Evolutionary conservation across 2,797 vertebrate species (phyloP).

Genomic region (Cirrhinus mrigala): DNA sequence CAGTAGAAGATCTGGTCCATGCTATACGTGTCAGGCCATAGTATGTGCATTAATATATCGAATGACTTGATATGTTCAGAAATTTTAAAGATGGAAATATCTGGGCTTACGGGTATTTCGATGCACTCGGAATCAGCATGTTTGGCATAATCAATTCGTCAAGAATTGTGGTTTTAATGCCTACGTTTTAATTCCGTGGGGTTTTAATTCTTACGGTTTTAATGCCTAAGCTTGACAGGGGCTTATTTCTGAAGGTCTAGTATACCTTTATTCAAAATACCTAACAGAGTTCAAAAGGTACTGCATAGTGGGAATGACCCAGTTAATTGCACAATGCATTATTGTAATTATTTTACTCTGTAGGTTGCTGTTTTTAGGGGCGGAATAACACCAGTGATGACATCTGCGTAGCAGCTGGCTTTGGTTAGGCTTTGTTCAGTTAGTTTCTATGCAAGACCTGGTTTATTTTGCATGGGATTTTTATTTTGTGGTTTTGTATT

Average conservation of each 20-base stretch:
- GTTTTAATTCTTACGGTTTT: no score
- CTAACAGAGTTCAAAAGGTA: not conserved
- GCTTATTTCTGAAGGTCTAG: not conserved
- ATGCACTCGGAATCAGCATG: not conserved
- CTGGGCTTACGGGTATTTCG: not conserved
- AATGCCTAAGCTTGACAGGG: not conserved
- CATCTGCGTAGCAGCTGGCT: not conserved
- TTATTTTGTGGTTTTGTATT: conserved; percentile 9
- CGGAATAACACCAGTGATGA: not conserved
- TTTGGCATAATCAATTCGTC: not conserved
- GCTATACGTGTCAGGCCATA: no score
- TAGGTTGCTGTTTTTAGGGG: not conserved
- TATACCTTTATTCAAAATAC: not conserved
- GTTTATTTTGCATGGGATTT: not conserved
- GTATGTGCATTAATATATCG: no score
- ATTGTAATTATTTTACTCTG: conserved; percentile 5
- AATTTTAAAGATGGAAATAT: not conserved
- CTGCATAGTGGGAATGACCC: not conserved
- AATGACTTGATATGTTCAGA: not conserved
- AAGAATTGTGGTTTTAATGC: not conserved
- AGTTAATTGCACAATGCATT: conserved; percentile 9
- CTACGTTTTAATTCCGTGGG: no score
- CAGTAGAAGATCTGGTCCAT: not conserved
- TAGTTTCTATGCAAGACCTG: not conserved
- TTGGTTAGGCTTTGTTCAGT: not conserved